Evolutionary conservation across 2,113 vertebrate species (phyloP), one percentile per base, ranked within the genome.

Genomic region (Haemorhous mexicanus): DNA sequence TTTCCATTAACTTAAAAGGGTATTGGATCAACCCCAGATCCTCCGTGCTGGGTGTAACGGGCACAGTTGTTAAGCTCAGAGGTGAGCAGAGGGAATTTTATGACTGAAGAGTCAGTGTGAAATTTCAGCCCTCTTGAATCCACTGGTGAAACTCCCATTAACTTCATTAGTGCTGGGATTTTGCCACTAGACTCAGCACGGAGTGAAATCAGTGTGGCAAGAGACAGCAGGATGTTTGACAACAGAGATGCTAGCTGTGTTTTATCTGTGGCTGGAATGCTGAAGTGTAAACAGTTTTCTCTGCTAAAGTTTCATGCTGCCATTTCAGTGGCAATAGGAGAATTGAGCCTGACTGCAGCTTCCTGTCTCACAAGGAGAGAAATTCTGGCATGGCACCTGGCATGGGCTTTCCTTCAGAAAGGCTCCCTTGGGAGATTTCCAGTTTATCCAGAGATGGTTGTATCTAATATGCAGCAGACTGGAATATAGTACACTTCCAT

Each of bases 1-100:
- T 84, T 92, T 90, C 92, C 79, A 68, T 93, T 90, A 87, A 46
- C 44, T 87, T 89, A 74, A 90, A 90, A 72, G 76, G 61, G 35
- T 93, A 50, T 92, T 95, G 90, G 64, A 93, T 93, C 76, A 68
- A 78, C 64, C 83, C 72, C 88, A 77, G 72, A 59, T 88, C 72
- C 61, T 84, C 44, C 27, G 0, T 94, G 92, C 91, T 93, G 96
- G n/a, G 85, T n/a, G 59, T 70, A 92, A 70, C 12, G 3, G 92
- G 85, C 55, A 79, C 82, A 83, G 88, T 70, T 79, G 33, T 93
- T 92, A 90, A 91, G 89, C 96, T 96, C 87, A 93, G 91, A 95
- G 87, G 85, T 91, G 89, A 95, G 93, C 18, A 3, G n/a, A 58
- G 69, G 32, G 72, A 69, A 86, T 89, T 96, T 95, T 85, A 78